Evolutionary conservation across 2,888 invertebrate species (phyloP).

Genomic region (Acheta domesticus): DNA sequence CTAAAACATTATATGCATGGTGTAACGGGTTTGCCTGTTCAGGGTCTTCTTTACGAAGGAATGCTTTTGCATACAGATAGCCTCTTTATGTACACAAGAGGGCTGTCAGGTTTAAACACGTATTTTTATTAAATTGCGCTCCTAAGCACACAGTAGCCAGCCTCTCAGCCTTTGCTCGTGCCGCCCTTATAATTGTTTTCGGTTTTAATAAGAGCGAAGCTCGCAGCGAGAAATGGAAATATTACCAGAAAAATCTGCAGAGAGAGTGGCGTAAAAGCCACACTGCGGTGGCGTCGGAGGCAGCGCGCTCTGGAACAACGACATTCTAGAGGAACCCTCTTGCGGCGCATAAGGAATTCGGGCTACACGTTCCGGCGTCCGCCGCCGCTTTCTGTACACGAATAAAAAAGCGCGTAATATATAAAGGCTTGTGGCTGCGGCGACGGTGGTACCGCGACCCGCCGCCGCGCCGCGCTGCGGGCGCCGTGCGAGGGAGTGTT

Average conservation of each 20-base stretch:
- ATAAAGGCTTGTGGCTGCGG: slow-evolving; percentile 4
- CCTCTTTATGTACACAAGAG: slow-evolving; percentile 6
- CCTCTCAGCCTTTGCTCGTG: background rate
- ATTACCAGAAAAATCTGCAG: background rate
- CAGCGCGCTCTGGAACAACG: background rate
- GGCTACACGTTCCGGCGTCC: background rate
- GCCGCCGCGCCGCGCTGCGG: too few relatives aligned
- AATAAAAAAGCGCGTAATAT: background rate
- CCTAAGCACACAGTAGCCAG: background rate
- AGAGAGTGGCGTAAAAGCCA: background rate
- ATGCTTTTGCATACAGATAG: background rate
- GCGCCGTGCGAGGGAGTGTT: too few relatives aligned
- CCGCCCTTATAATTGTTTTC: slow-evolving; percentile 11
- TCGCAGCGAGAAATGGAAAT: slow-evolving; percentile 6
- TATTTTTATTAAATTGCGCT: slow-evolving; percentile 18
- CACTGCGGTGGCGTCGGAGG: background rate
- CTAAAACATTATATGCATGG: background rate
- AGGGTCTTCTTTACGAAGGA: too few relatives aligned
- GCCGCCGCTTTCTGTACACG: background rate
- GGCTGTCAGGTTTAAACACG: background rate
- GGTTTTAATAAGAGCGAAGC: slow-evolving; percentile 1
- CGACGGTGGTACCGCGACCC: too few relatives aligned
- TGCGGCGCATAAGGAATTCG: background rate
- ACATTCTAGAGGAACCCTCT: background rate
- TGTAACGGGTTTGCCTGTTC: background rate